A percentile compares a stretch with the other conserved stretches of the same genome.
Conservation (phyloP, 2,888 invertebrate species). For the Drymonia ruficornis region DNA sequence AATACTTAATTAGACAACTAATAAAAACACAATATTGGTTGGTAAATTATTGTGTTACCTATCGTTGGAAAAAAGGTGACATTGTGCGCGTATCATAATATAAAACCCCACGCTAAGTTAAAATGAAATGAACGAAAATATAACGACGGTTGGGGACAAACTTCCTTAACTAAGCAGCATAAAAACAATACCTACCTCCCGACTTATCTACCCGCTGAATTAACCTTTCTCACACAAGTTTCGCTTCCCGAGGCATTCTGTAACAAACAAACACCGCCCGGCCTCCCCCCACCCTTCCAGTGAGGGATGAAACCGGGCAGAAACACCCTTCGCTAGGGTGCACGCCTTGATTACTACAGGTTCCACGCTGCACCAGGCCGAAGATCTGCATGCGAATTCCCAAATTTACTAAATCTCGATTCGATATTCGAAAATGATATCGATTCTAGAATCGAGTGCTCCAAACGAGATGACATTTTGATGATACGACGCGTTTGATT, state of each 20-base stretch:
- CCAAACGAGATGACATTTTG: slow-evolving; percentile 61
- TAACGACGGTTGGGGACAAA: slow-evolving; percentile 27
- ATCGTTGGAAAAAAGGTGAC: too few relatives aligned
- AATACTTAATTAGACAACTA: too few relatives aligned
- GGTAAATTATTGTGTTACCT: slow-evolving; percentile 11
- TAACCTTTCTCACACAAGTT: slow-evolving; percentile 52
- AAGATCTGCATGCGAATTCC: slow-evolving; percentile 75
- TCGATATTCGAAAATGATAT: slow-evolving; percentile 63
- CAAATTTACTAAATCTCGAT: slow-evolving; percentile 70
- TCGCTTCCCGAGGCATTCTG: slow-evolving; percentile 47
- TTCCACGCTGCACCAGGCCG: slow-evolving; percentile 58
- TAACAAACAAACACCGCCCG: slow-evolving; percentile 52
- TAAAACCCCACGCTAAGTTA: neutral
- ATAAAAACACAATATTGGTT: neutral
- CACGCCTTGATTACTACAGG: slow-evolving; percentile 55
- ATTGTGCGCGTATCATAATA: neutral
- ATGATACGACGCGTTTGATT: slow-evolving; percentile 49
- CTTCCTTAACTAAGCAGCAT: slow-evolving; percentile 32
- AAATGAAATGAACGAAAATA: slow-evolving; percentile 25
- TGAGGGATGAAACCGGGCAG: slow-evolving; percentile 37
- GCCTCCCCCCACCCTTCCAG: slow-evolving; percentile 39
- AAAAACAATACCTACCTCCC: slow-evolving; percentile 47
- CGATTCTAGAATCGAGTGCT: slow-evolving; percentile 53
- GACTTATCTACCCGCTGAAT: slow-evolving; percentile 55
- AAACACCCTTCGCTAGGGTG: slow-evolving; percentile 42